Evolutionary conservation across 1,140 invertebrate species (phyloP), one percentile per base, ranked within the genome.

Genomic region (Trichonephila clavata): DNA sequence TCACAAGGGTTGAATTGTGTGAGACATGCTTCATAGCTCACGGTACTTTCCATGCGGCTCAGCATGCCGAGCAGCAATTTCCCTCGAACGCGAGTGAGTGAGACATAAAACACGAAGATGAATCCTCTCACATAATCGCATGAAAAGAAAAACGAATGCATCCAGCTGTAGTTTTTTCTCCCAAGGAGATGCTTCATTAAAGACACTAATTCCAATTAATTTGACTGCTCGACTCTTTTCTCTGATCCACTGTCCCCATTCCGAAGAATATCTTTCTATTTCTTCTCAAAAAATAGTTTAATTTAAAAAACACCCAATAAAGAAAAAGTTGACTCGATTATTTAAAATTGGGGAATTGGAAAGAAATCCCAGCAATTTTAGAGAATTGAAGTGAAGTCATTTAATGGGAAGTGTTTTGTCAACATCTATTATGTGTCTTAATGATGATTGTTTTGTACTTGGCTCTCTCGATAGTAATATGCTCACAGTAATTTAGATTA

Each of bases 181-280:
- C 57, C 84, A 86, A 32, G 8, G 84, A 7, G 24, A 86, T 63
- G 84, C 84, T 39, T 86, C 84, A 61, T 86, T 86, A 32, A 39
- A 59, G 84, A 39, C 84, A 39, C 84, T 86, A 86, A 86, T 86
- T 60, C 84, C 84, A 86, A 86, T 86, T 86, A 86, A 86, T 86
- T 86, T 63, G 24, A 50, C 43, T 43, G 81, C 50, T 39, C 60
- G 60, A 32, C 84, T 63, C 59, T 83, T 83, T 83, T 86, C 84
- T 63, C 84, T 86, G 60, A 21, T 63, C 84, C 84, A 61, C n/a
- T 21, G 27, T 63, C 60, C 60, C 84, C 32, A 63, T 61, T 60
- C 20, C 20, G 21, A 24, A 50, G 14, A n/a, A 20, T 20, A n/a
- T 24, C 39, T 83, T 20, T 83, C 21, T 83, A 7, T 57, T 50